phyloP scores from a whole-genome alignment of 2,797 vertebrate genomes.

The Coregonus sp. region DNA sequence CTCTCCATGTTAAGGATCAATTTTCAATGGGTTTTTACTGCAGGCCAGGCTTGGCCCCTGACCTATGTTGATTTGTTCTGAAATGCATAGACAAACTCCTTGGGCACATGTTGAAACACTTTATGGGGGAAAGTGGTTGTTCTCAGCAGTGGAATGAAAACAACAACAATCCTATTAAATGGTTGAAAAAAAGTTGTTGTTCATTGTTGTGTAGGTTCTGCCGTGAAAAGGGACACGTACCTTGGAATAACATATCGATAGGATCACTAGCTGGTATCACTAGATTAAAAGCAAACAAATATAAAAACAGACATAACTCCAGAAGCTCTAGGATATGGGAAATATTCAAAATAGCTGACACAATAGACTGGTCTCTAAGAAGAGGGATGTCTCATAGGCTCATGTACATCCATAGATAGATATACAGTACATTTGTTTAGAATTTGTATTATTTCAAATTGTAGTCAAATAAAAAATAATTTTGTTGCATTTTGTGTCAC shows the following conservation, averaged over 20 bases:
- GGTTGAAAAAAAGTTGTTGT: slow-evolving; percentile 60
- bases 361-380: background rate
- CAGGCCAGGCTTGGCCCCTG: slow-evolving; percentile 77
- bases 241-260: slow-evolving; percentile 57
- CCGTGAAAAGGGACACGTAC: slow-evolving; percentile 69
- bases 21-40: slow-evolving; percentile 65
- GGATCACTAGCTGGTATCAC: slow-evolving; percentile 66
- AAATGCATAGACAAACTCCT: slow-evolving; percentile 67
- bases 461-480: background rate
- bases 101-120: slow-evolving; percentile 70
- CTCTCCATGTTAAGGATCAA: slow-evolving; percentile 55
- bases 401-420: background rate
- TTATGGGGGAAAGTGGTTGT: slow-evolving; percentile 71
- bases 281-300: slow-evolving; percentile 38
- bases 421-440: slow-evolving; percentile 7
- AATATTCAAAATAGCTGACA: slow-evolving; percentile 39
- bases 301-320: slow-evolving; percentile 54
- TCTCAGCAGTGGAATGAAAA: slow-evolving; percentile 55
- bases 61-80: slow-evolving; percentile 73
- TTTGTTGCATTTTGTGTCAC: background rate
- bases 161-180: slow-evolving; percentile 79
- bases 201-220: slow-evolving; percentile 30
- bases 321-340: slow-evolving; percentile 18
- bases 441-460: background rate
- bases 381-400: background rate